Base-by-base conservation (phyloP, 2,888 invertebrate species). In the Ferdinandea cuprea region DNA sequence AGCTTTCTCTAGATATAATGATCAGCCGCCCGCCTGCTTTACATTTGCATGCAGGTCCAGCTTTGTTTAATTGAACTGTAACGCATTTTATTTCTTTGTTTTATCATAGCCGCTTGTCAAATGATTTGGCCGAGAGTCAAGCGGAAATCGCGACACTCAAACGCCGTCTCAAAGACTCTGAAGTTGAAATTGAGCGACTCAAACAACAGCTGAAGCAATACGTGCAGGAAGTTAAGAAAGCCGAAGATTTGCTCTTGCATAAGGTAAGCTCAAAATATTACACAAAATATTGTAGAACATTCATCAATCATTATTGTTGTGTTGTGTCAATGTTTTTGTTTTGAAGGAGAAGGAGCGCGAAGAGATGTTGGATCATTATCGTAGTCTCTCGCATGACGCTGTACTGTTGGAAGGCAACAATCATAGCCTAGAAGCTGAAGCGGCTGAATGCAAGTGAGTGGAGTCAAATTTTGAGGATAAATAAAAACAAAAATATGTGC, bases 201-300 rank as follows among this genome's bases (percentile, higher is more conserved):
- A 96, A 95, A 88, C 93, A 93, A 81, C 95, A 96, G 88, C 90
- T 96, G 78, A 95, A 96, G 87, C 95, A 95, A 87, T 96, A 96
- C 91, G 95, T 96, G 4, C 93, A 94, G 86, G 96, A 96, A 92
- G 94, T 96, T 13, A 94, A 95, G 87, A 92, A 95, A 86, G 95
- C 95, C 79, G 96, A 96, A 89, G 96, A 96, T 87, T 90, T 96
- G 73, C 92, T 96, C 30, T 93, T 94, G 73, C 92, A 94, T 86
- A 94, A 94, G 91, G 94, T 94, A 86, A 65, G 63, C 32, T 52
- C 1, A 28, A 32, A n/a, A n/a, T n/a, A n/a, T n/a, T n/a, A 17
- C 1, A 32, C 69, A 58, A 73, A 68, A 15, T 8, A 5, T 52
- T 56, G 28, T 21, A 68, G 83, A 84, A 73, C 52, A 68, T 63